Evolutionary conservation across 2,888 invertebrate species (phyloP).

Genomic region (Vesta saturnalis): DNA sequence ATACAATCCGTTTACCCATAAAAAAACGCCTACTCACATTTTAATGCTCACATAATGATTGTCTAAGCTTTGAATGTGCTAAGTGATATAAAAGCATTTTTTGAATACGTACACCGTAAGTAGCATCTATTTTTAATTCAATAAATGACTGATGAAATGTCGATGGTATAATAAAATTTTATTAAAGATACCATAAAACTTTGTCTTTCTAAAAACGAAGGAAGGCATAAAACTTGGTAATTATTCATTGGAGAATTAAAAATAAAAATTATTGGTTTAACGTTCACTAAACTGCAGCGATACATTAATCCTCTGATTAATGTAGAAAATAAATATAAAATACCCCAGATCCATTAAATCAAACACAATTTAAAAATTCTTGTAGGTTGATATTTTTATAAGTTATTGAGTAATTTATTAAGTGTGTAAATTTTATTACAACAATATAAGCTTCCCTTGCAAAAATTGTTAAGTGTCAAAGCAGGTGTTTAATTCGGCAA

Average conservation of each 20-base stretch:
- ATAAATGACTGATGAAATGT: slow-evolving; percentile 14
- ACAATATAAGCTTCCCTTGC: slow-evolving; percentile 37
- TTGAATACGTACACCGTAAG: slow-evolving; percentile 8
- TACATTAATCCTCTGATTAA: slow-evolving; percentile 12
- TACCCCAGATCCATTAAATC: slow-evolving; percentile 3
- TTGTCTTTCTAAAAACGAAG: not conserved
- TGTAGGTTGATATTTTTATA: slow-evolving; percentile 19
- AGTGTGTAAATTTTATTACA: slow-evolving; percentile 41
- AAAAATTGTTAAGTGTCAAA: slow-evolving; percentile 45
- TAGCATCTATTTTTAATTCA: slow-evolving; percentile 13
- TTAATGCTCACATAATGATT: slow-evolving; percentile 8
- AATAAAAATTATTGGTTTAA: not conserved
- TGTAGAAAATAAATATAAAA: slow-evolving; percentile 12
- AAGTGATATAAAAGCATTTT: slow-evolving; percentile 9
- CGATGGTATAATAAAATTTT: slow-evolving; percentile 5
- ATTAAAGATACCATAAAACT: slow-evolving; percentile 6
- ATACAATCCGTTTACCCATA: not conserved
- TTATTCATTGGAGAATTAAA: slow-evolving; percentile 1
- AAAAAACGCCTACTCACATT: slow-evolving; percentile 4
- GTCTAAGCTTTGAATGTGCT: slow-evolving; percentile 8
- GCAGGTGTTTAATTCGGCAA: slow-evolving; percentile 48
- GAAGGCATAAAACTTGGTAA: slow-evolving; percentile 7
- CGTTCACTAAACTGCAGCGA: not conserved
- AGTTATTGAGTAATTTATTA: slow-evolving; percentile 38
- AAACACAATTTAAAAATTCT: not conserved